phyloP scores from a whole-genome alignment of 1,140 invertebrate genomes.

The Drosophila melanica region DNA sequence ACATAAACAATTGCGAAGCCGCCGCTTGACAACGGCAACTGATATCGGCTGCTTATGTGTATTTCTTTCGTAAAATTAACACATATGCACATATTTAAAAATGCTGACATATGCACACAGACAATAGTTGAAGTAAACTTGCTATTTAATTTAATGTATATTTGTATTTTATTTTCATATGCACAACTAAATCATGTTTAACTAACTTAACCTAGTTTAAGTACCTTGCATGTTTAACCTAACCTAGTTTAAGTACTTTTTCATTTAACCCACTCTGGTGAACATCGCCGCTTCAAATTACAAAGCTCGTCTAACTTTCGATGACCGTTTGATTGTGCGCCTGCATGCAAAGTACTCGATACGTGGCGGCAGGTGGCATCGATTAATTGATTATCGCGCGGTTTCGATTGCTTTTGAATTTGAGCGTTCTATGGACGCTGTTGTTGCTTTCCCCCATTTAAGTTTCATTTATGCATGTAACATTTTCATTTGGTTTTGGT shows the following conservation, averaged over 20 bases:
- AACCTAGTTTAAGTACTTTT: conserved; percentile 12
- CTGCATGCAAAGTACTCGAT: background rate
- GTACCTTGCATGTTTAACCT: conserved; percentile 15
- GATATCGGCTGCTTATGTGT: background rate
- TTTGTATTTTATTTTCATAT: background rate
- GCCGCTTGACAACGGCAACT: conserved; percentile 6
- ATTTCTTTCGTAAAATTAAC: background rate
- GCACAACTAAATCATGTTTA: background rate
- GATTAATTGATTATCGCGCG: conserved; percentile 3
- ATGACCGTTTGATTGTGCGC: background rate
- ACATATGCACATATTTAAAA: background rate
- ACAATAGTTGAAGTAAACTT: background rate
- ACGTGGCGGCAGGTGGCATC: background rate
- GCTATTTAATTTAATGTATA: background rate
- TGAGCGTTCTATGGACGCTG: background rate
- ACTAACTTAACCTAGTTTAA: conserved; percentile 19
- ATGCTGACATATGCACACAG: background rate
- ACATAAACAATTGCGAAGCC: background rate
- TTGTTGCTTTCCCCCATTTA: background rate
- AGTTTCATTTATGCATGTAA: conserved; percentile 16
- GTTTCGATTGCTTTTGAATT: conserved; percentile 14
- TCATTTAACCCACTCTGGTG: conserved; percentile 6
- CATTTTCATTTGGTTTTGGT: conserved; percentile 53
- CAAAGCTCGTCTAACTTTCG: background rate
- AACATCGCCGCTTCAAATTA: background rate